These are phyloP conservation scores for Takifugu rubripes DNA, from an alignment of 2,797 vertebrate genomes.

Conservation along the genomic window DNA sequence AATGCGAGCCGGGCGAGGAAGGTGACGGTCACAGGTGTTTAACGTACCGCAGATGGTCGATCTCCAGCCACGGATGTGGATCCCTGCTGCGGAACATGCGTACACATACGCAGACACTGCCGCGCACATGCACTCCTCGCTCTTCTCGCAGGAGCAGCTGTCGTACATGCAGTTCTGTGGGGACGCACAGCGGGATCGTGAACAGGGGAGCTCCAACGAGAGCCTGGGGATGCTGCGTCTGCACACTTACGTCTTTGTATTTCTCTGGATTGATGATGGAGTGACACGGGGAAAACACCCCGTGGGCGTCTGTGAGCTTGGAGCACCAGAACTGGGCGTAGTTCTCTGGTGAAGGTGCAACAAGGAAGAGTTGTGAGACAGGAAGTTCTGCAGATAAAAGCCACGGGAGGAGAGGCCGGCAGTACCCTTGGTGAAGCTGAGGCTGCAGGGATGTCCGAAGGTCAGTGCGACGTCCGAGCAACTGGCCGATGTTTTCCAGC, in stretches of 20 bases:
- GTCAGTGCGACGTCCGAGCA: constrained; percentile 70
- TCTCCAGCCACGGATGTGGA: constrained; percentile 67
- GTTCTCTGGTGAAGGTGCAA: constrained; percentile 63
- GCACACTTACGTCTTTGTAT: constrained; percentile 75
- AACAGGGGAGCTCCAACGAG: too few relatives aligned
- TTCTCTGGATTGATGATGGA: constrained; percentile 64
- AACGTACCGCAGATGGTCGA: constrained; percentile 64
- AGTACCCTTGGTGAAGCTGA: constrained; percentile 80
- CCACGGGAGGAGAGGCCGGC: not conserved
- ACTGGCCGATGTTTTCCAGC: constrained; percentile 77
- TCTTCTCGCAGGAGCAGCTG: constrained; percentile 73
- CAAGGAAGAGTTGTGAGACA: not conserved
- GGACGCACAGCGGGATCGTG: constrained; percentile 1
- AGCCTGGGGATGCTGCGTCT: not conserved
- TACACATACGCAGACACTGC: constrained; percentile 70
- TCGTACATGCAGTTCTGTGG: constrained; percentile 75
- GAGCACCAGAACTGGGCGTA: constrained; percentile 82
- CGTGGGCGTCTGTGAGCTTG: constrained; percentile 67
- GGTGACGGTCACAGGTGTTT: constrained; percentile 52
- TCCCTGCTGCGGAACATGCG: constrained; percentile 63
- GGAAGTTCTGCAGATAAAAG: not conserved
- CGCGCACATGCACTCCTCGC: constrained; percentile 76
- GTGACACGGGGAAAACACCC: constrained; percentile 79
- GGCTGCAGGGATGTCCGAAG: constrained; percentile 80
- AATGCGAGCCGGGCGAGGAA: not conserved